A percentile compares a stretch with the other conserved stretches of the same genome.
Conservation (phyloP, 2,888 invertebrate species). For the Atherix ibis region DNA sequence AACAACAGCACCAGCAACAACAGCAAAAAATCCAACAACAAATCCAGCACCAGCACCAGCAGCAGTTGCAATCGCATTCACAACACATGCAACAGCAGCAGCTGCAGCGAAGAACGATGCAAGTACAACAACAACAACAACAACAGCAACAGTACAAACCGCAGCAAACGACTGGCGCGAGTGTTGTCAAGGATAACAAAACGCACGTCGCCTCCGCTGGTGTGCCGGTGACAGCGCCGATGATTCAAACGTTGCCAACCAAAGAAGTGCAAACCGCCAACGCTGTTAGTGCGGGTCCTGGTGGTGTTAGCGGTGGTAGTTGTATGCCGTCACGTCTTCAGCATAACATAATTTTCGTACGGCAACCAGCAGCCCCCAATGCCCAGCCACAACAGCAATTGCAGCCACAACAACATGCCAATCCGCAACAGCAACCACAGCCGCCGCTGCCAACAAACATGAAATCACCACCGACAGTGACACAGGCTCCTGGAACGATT, state of each 20-base stretch:
- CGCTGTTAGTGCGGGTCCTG: too few species aligned
- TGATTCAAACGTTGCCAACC: too few species aligned
- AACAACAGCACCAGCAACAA: slow-evolving; percentile 4
- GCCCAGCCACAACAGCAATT: slow-evolving; percentile 2
- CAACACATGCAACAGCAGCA: slow-evolving; percentile 5
- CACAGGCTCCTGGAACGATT: too few species aligned
- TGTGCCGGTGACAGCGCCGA: too few species aligned
- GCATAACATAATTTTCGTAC: slow-evolving; percentile 10
- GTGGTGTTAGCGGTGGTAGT: too few species aligned
- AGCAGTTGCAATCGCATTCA: slow-evolving; percentile 4
- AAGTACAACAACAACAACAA: slow-evolving; percentile 4
- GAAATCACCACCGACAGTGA: too few species aligned
- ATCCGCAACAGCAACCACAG: slow-evolving; percentile 1
- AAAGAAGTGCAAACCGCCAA: slow-evolving; percentile 5
- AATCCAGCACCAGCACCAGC: slow-evolving; percentile 6
- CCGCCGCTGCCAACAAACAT: too few species aligned
- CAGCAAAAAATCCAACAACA: slow-evolving; percentile 6
- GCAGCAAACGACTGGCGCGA: too few species aligned
- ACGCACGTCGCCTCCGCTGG: too few species aligned
- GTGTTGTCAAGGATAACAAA: too few species aligned
- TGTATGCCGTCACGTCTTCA: slow-evolving; percentile 6
- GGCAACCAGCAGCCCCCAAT: slow-evolving; percentile 7
- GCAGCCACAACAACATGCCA: not conserved
- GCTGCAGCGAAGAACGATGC: not conserved
- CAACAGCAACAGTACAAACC: slow-evolving; percentile 5